These are phyloP conservation scores for Dysdera silvatica DNA, from an alignment of 1,140 invertebrate species.

Conservation along the genomic window DNA sequence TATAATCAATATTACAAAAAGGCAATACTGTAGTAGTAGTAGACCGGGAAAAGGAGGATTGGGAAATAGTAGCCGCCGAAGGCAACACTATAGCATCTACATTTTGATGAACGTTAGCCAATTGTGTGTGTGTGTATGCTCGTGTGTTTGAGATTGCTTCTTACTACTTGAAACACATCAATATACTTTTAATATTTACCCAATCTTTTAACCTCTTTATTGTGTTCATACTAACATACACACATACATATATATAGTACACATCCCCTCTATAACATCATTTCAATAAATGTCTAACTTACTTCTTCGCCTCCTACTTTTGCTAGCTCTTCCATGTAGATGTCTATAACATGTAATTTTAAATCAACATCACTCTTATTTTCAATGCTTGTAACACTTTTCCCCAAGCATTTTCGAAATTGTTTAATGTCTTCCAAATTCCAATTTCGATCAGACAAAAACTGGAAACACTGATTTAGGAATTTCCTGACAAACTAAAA, in stretches of 20 bases:
- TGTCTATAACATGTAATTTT: slow-evolving; percentile 69
- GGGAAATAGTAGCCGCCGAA: too few species aligned
- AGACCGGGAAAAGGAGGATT: too few species aligned
- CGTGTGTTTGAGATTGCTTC: not conserved
- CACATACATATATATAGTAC: not conserved
- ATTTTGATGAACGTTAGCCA: not conserved
- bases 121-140: too few species aligned
- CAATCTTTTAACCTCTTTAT: not conserved
- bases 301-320: slow-evolving; percentile 54
- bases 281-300: not conserved
- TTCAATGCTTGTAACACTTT: slow-evolving; percentile 43
- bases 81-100: not conserved
- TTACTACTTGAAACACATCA: not conserved
- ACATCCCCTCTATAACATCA: not conserved
- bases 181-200: not conserved
- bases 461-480: slow-evolving; percentile 60
- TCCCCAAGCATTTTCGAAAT: slow-evolving; percentile 51
- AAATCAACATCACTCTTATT: slow-evolving; percentile 51
- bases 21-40: too few species aligned
- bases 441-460: slow-evolving; percentile 54
- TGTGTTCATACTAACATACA: not conserved
- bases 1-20: too few species aligned
- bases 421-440: slow-evolving; percentile 45
- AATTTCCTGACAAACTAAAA: slow-evolving; percentile 67
- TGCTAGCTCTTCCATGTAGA: slow-evolving; percentile 78